Base-by-base conservation (phyloP, 2,797 vertebrate genomes). In the Acanthurus tractus region DNA sequence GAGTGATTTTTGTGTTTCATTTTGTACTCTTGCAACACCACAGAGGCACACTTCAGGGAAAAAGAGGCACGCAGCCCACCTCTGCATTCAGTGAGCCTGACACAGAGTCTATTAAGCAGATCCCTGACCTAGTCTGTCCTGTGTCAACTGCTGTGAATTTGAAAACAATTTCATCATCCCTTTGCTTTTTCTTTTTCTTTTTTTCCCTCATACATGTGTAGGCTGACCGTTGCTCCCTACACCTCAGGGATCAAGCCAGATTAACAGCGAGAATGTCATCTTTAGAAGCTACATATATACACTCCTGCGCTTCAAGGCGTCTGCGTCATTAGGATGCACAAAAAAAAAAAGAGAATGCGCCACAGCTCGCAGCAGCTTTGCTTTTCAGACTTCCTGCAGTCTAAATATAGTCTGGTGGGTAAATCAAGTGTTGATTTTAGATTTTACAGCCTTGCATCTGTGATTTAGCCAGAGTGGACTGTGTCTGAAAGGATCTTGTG, bases 271-370 rank as follows among this genome's bases (percentile, higher is more conserved):
- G 78, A 74, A 76, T 78, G 67, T 81, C 61, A 78, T 76, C 52
- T 74, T 84, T 65, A 64, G 17, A 44, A 74, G 20, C 54, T 50
- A 23, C 74, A 75, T 25, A 58, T 70, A 83, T 44, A 55, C 46
- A 76, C 65, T 36, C 74, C 54, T 53, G 69, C 62, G 76, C 70
- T 90, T 74, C 7, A 54, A 74, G 82, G 76, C 75, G 23, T 52
- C 79, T 88, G 79, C 85, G 76, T 89, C 89, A 87, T 79, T 74
- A 86, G 63, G 67, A 81, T 78, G 75, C 83, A 81, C 63, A 80
- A 36, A 56, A 36, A 48, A 36, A 48, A 45, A 80, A 66, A 58
- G 45, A 52, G 36, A 67, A 79, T 90, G 83, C 79, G 70, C 82
- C 87, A 88, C 74, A 80, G 74, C 82, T 82, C 58, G 56, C 82